Evolutionary conservation across 1,140 invertebrate species (phyloP), one percentile per base, ranked within the genome.

Genomic region (Drosophila teissieri): DNA sequence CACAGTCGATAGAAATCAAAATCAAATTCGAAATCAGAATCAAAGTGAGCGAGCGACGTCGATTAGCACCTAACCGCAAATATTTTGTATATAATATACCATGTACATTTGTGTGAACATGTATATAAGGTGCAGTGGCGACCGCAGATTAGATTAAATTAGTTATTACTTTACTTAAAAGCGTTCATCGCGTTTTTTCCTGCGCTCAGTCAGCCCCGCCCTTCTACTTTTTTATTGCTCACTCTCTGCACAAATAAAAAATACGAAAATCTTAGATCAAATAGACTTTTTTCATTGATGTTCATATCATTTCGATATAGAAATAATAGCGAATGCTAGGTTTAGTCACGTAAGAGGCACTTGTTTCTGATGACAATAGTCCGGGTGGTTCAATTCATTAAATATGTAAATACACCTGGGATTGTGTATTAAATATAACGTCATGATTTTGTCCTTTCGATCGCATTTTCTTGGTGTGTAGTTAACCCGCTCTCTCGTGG

Each of bases 91-190:
- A 61, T 31, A 64, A 62, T 65, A 63, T 57, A 37, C 39, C 49
- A 42, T 58, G 45, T 63, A 68, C 15, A 19, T 48, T 31, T 44
- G 61, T 22, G 61, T 31, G 58, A 15, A 36, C 44, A 54, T 62
- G 39, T 62, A 46, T 60, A 61, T 46, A 34, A 61, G 57, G 54
- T 64, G 54, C 74, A 65, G 60, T 39, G 55, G 82, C 69, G 75
- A 81, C 78, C 63, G 57, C 83, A 88, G 82, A 88, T 86, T 86
- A 86, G 82, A 86, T 86, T 86, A 86, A 83, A 83, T 83, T 76
- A 79, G 79, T 86, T 79, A 75, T 86, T 86, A 88, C 83, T 86
- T 82, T 60, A 82, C 83, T 88, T 76, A 45, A 86, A 86, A 79
- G 70, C 79, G 68, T 64, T 79, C 64, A 58, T 48, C 44, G 72